A percentile compares a stretch with the other conserved stretches of the same genome.
phyloP scores from a whole-genome alignment of 2,113 vertebrate genomes.

The Agapornis roseicollis region DNA sequence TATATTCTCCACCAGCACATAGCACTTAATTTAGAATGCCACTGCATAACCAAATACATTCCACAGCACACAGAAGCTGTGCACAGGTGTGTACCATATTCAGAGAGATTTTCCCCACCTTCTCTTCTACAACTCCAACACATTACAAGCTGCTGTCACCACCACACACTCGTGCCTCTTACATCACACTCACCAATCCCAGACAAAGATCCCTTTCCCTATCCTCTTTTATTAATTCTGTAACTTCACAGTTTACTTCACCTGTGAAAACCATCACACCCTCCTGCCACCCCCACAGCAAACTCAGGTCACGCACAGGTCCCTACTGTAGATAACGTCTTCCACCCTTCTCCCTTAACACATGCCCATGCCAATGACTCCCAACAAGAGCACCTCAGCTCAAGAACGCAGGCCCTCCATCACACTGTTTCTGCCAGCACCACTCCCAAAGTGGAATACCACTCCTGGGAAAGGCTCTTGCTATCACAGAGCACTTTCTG shows the following conservation, averaged over 20 bases:
- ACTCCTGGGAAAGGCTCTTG: background rate
- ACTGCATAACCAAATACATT: background rate
- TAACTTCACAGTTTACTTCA: background rate
- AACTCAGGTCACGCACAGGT: background rate
- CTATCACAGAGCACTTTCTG: background rate
- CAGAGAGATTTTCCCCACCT: background rate
- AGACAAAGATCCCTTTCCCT: background rate
- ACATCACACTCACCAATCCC: background rate
- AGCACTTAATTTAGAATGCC: background rate
- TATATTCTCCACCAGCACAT: background rate
- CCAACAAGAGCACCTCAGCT: background rate
- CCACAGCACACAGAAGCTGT: background rate
- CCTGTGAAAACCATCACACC: fast-evolving
- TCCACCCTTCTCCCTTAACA: background rate
- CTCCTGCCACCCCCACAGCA: background rate
- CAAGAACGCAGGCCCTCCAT: background rate
- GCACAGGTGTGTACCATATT: background rate
- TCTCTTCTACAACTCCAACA: background rate
- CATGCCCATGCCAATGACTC: background rate
- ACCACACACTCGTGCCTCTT: background rate
- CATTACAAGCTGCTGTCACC: background rate
- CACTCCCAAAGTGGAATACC: background rate
- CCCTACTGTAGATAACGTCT: background rate
- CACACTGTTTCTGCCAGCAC: background rate
- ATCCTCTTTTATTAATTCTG: background rate